A percentile compares a stretch with the other conserved stretches of the same genome.
phyloP scores from a whole-genome alignment of 1,140 invertebrate genomes.

The Pantala flavescens region DNA sequence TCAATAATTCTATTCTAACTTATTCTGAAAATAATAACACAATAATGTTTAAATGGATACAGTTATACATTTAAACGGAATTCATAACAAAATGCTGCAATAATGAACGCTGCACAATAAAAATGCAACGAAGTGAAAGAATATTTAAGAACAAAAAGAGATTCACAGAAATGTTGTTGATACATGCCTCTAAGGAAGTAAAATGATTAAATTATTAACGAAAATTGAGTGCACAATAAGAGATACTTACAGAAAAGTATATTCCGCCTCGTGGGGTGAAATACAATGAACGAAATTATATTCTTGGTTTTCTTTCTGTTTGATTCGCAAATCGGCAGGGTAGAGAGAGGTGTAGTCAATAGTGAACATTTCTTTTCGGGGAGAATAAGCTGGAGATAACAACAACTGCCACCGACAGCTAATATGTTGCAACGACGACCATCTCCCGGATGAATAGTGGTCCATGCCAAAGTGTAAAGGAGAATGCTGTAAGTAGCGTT shows the following conservation, averaged over 20 bases:
- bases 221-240: too few relatives aligned
- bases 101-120: too few relatives aligned
- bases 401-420: constrained; percentile 34
- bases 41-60: too few relatives aligned
- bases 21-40: too few relatives aligned
- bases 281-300: constrained; percentile 31
- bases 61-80: too few relatives aligned
- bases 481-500: constrained; percentile 27
- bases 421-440: constrained; percentile 31
- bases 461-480: constrained; percentile 39
- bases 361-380: constrained; percentile 19
- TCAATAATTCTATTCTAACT: too few relatives aligned
- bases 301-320: not conserved
- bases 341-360: not conserved
- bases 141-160: too few relatives aligned
- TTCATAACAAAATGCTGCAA: too few relatives aligned
- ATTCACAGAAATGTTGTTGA: too few relatives aligned
- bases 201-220: too few relatives aligned
- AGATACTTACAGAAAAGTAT: constrained; percentile 38
- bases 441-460: constrained; percentile 29
- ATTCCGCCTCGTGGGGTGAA: constrained; percentile 35
- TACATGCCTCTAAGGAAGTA: too few relatives aligned
- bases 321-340: not conserved
- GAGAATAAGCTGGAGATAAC: constrained; percentile 30
- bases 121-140: too few relatives aligned